Conservation (phyloP, 2,797 vertebrate genomes). For the Crocidura indochinensis region DNA sequence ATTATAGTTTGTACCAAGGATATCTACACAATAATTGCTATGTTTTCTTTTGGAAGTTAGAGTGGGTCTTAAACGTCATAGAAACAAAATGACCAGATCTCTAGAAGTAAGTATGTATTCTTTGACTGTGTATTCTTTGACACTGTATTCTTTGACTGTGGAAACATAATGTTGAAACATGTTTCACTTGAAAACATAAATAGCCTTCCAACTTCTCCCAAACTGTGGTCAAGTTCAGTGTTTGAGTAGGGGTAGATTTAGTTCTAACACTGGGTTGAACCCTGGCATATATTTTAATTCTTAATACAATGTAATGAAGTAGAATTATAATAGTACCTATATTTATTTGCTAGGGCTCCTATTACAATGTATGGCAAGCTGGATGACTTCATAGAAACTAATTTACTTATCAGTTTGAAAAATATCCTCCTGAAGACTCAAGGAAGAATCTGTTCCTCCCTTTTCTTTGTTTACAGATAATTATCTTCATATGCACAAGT, state of each 20-base stretch:
- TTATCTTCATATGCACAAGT: neutral
- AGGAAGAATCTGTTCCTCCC: neutral
- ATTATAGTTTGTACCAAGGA: neutral
- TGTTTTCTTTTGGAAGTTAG: neutral
- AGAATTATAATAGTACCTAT: neutral
- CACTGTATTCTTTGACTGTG: neutral
- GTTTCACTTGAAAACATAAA: neutral
- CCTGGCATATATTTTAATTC: neutral
- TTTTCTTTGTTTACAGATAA: neutral
- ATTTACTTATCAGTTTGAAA: neutral
- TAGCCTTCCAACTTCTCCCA: conserved; percentile 3
- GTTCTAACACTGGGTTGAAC: neutral
- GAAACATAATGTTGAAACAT: neutral
- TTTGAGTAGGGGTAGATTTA: neutral
- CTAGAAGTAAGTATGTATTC: conserved; percentile 7
- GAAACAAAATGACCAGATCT: neutral
- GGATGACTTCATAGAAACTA: neutral
- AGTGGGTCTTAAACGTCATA: neutral
- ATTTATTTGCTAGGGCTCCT: neutral
- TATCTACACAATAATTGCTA: neutral
- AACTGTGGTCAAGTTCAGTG: neutral
- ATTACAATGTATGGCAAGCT: neutral
- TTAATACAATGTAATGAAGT: neutral
- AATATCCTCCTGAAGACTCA: conserved; percentile 9
- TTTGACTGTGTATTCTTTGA: neutral